Base-by-base conservation (phyloP, 2,797 vertebrate species). In the Ctenosaura bakeri region DNA sequence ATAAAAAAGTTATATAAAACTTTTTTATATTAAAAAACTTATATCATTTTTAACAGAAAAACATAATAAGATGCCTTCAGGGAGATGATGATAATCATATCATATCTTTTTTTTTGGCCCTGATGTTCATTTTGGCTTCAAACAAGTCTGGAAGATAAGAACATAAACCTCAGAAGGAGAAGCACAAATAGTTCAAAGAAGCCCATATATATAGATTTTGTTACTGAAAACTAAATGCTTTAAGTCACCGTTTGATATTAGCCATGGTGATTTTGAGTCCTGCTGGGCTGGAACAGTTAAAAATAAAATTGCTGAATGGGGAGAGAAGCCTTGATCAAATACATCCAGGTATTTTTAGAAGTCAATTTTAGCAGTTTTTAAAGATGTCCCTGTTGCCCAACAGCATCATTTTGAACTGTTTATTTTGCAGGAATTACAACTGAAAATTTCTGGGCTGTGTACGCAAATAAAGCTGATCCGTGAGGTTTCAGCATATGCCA, bases 311-410 rank as follows among this genome's bases (percentile, higher is more conserved):
- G 73, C 90, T 69, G 80, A 90, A 78, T 66, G 35, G 56, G 77
- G 42, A 66, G 56, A 76, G 12, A 54, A 83, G 71, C 38, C 52
- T 90, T 77, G 71, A 90, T 66, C 52, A 90, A 69, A 46, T 54
- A 42, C 26, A 80, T 87, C 71, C 80, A 69, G 59, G 73, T 87
- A 87, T 87, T 87, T 90, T 90, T 90, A 87, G 89, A 83, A 83
- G 42, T 69, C 35, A 52, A 52, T 32, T 54, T 69, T 38, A 38
- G 29, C 38, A 0, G 18, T 90, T 77, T 87, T 87, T 87, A 76
- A 54, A 87, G 80, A 78, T 35, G 26, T 71, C 85, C 18, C 73
- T 69, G 77, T 87, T 86, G 64, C 26, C 71, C 13, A 42, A 56
- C 42, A 52, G 12, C 38, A n/a, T 83, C 86, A 77, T 83, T 69